Conservation (phyloP, 2,113 vertebrate species). For the Petromus typicus region DNA sequence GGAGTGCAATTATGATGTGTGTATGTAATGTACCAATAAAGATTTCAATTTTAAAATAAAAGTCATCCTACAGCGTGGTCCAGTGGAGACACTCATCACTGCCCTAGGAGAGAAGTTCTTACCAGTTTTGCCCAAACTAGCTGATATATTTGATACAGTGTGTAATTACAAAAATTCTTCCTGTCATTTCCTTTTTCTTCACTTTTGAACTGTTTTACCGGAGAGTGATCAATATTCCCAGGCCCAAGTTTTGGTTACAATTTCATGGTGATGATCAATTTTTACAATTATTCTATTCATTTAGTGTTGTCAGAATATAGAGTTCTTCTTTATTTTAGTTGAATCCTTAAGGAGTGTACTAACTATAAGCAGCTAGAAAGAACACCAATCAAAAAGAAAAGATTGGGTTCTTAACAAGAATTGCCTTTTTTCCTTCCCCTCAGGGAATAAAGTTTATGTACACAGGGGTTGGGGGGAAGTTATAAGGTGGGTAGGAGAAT, state of each 20-base stretch:
- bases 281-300: not conserved
- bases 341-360: not conserved
- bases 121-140: not conserved
- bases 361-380: not conserved
- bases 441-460: too few species aligned
- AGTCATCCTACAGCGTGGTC: not conserved
- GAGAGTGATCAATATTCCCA: not conserved
- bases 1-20: too few species aligned
- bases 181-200: not conserved
- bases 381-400: not conserved
- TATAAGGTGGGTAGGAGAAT: too few species aligned
- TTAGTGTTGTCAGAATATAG: not conserved
- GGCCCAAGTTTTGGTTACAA: not conserved
- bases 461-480: too few species aligned
- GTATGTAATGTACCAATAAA: too few species aligned
- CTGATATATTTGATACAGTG: not conserved
- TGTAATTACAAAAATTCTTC: not conserved
- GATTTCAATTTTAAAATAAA: too few species aligned
- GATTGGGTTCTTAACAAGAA: not conserved
- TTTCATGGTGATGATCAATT: not conserved
- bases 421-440: too few species aligned
- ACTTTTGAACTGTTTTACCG: conserved; percentile 17
- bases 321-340: not conserved
- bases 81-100: not conserved
- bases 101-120: not conserved